Base-by-base conservation (phyloP, 1,140 invertebrate genomes). In the Diabrotica undecimpunctata region DNA sequence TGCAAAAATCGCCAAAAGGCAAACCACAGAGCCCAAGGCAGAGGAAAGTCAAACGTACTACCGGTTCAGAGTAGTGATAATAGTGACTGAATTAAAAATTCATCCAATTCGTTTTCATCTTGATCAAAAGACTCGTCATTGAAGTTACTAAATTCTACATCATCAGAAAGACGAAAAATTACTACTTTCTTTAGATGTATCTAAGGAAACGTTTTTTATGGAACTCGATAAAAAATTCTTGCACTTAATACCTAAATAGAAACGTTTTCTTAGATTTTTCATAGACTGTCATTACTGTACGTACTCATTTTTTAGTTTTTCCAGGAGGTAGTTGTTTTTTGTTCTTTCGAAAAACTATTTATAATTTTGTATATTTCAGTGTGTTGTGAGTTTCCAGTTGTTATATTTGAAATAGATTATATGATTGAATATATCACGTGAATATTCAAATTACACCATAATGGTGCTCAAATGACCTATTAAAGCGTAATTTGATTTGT, bases 1-100 rank as follows among this genome's bases (percentile, higher is more conserved):
- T 41, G 80, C 84, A 13, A 84, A 85, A 73, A 77, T 62, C 59
- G 39, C 61, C 82, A 82, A 14, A 84, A 84, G 72, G 77, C 65
- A 67, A 62, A 81, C 65, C 74, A 73, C 51, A 68, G 81, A 90
- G 88, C 66, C 88, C 89, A 66, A 87, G 87, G 73, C 83, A 88
- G 76, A 84, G 89, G 72, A 90, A 90, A 81, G 83, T 84, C 13
- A 90, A 90, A 78, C 83, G 85, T 74, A 83, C 86, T 13, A 85
- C 83, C 38, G 88, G 88, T 60, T 85, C 83, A 41, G 88, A 90
- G 77, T 81, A 71, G 75, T 80, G 64, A 79, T 74, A 65, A 74
- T 64, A 78, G 75, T 69, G 52, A 65, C 52, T 59, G 54, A 59
- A 53, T 14, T 25, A 52, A 14, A 53, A n/a, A 54, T 62, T 51